Percentiles rank a stretch among this genome's conserved stretches.
Evolutionary conservation across 2,113 vertebrate species (phyloP).

Genomic region (Mesoclemmys tuberculata): DNA sequence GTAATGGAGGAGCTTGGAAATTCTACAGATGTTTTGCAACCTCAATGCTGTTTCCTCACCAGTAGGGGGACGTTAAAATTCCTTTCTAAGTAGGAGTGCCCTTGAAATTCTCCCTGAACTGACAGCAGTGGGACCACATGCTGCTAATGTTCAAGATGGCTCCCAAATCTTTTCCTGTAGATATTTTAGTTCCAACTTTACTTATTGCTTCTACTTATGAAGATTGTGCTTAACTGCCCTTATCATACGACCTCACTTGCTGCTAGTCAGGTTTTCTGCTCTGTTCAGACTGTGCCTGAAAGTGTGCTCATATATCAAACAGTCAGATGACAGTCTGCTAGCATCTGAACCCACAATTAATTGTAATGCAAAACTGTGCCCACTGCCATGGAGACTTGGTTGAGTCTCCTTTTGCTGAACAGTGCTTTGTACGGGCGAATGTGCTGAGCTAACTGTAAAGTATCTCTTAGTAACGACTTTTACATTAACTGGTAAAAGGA

Average conservation of each 20-base stretch:
- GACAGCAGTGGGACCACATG: neutral
- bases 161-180: neutral
- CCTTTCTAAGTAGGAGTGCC: neutral
- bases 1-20: neutral
- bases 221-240: neutral
- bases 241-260: fast-evolving
- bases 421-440: neutral
- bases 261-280: fast-evolving
- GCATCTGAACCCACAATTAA: neutral
- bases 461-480: neutral
- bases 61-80: neutral
- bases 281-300: neutral
- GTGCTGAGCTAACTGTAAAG: neutral
- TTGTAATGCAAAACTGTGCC: neutral
- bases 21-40: neutral
- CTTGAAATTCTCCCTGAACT: neutral
- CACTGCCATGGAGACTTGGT: neutral
- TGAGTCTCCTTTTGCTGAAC: neutral
- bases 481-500: neutral
- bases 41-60: neutral
- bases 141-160: neutral
- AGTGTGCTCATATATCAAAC: neutral
- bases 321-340: neutral
- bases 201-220: neutral
- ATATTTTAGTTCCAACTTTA: neutral